A percentile compares a stretch with the other conserved stretches of the same genome.
These are phyloP conservation scores for Sinosuthora webbiana DNA, from an alignment of 2,113 vertebrate species.

Conservation along the genomic window DNA sequence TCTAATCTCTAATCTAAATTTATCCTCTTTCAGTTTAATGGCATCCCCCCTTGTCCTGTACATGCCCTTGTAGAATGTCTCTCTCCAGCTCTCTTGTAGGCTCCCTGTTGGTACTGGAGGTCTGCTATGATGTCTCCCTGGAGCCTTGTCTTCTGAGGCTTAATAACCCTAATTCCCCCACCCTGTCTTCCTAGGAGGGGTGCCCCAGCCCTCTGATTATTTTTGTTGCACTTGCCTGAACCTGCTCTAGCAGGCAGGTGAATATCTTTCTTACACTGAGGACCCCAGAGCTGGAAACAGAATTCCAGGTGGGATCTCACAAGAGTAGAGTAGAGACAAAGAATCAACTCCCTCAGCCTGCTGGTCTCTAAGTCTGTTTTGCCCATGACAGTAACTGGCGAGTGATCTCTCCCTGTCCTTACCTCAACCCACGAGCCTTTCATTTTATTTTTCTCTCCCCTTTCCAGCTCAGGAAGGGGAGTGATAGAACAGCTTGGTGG, in stretches of 20 bases:
- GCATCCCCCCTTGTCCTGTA: no score
- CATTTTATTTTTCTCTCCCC: neutral
- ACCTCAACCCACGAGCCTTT: rapidly evolving
- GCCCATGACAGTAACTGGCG: neutral
- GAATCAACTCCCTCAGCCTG: neutral
- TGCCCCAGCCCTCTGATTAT: neutral
- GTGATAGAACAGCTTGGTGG: neutral
- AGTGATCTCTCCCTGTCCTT: neutral
- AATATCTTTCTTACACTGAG: neutral
- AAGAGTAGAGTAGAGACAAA: neutral
- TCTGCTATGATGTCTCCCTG: neutral
- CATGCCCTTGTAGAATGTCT: no score
- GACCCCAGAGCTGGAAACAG: neutral
- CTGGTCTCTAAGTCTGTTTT: neutral
- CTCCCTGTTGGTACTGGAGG: neutral
- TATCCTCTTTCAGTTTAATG: neutral
- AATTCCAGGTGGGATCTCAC: neutral
- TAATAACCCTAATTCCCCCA: neutral
- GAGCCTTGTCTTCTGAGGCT: neutral
- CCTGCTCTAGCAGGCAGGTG: no score
- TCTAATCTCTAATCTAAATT: neutral
- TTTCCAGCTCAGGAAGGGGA: neutral
- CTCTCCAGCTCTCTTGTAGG: neutral
- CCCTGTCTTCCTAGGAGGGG: neutral
- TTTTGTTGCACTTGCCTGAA: neutral